These are phyloP conservation scores for Cataglyphis livida DNA, from an alignment of 2,888 invertebrate genomes.

Conservation along the genomic window DNA sequence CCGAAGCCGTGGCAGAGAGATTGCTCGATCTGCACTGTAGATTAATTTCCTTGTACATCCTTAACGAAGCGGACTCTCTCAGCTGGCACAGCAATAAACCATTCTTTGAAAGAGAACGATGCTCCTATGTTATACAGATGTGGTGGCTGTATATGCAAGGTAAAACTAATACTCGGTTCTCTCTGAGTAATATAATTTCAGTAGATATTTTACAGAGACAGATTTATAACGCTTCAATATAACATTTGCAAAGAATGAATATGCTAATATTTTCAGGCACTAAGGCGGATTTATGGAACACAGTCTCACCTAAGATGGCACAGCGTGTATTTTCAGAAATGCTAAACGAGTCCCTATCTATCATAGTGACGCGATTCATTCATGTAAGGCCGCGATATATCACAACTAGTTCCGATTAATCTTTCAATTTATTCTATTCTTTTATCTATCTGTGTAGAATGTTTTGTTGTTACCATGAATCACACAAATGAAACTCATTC, in stretches of 20 bases:
- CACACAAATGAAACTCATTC: background rate
- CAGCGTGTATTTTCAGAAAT: conserved; percentile 94
- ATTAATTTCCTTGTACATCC: conserved; percentile 91
- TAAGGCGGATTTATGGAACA: conserved; percentile 93
- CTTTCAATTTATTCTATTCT: background rate
- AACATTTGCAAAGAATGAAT: conserved; percentile 2
- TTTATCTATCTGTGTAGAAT: conserved; percentile 3
- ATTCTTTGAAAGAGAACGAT: conserved; percentile 91
- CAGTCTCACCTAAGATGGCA: conserved; percentile 95
- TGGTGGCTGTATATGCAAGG: conserved; percentile 96
- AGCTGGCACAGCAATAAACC: conserved; percentile 90
- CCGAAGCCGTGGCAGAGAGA: conserved; percentile 93
- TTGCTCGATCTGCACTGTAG: conserved; percentile 93
- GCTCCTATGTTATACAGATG: conserved; percentile 94
- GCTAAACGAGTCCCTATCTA: conserved; percentile 94
- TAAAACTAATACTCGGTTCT: conserved; percentile 74
- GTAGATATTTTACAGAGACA: background rate
- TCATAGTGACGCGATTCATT: conserved; percentile 92
- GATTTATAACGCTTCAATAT: background rate
- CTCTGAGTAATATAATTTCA: background rate
- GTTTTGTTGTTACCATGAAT: background rate
- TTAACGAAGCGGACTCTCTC: conserved; percentile 93
- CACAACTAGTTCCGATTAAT: conserved; percentile 17
- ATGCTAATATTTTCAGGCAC: conserved; percentile 87
- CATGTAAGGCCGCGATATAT: conserved; percentile 87